Evolutionary conservation across 2,113 vertebrate genomes (phyloP), one percentile per base, ranked within the genome.

Genomic region (Petroica traversi): DNA sequence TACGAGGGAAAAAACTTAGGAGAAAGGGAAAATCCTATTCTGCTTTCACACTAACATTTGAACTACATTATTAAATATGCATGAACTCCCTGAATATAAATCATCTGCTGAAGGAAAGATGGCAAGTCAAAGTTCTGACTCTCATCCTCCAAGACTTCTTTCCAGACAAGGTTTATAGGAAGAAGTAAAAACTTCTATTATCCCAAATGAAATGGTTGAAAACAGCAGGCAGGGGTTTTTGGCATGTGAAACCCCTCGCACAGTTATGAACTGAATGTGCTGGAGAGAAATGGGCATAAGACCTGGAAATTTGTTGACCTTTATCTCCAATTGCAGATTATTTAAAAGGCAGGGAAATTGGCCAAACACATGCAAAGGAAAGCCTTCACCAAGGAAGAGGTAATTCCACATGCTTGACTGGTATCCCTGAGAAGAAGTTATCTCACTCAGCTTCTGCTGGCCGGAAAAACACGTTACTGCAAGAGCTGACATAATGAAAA

Each of bases 11-110:
- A 68, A 85, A 58, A 73, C 25, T 89, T 55, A 59, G 51, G 80
- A 76, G 54, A 83, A 66, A 29, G 24, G n/a, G 25, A 54, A 85
- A 93, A 88, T 69, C 62, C 66, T 71, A 16, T 54, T 88, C 78
- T 82, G 36, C 51, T 80, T 88, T 79, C 73, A 28, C 40, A 73
- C 55, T 95, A 95, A 91, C 48, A 91, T 80, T 91, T 94, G 78
- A 96, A 89, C 43, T 48, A 7, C 69, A 51, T 49, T 75, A 62
- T 95, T 85, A 93, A 90, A 83, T 75, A 88, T 88, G 43, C 7
- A 85, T 80, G 54, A 73, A 74, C 59, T 73, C 51, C 14, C 25
- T 83, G 82, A 90, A 80, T 83, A 83, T n/a, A 83, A 82, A 92
- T 80, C 18, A 55, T 88, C 49, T 76, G 46, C 79, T 51, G 69